These are phyloP conservation scores for Sarcoramphus papa DNA, from an alignment of 2,797 vertebrate genomes.

Conservation along the genomic window DNA sequence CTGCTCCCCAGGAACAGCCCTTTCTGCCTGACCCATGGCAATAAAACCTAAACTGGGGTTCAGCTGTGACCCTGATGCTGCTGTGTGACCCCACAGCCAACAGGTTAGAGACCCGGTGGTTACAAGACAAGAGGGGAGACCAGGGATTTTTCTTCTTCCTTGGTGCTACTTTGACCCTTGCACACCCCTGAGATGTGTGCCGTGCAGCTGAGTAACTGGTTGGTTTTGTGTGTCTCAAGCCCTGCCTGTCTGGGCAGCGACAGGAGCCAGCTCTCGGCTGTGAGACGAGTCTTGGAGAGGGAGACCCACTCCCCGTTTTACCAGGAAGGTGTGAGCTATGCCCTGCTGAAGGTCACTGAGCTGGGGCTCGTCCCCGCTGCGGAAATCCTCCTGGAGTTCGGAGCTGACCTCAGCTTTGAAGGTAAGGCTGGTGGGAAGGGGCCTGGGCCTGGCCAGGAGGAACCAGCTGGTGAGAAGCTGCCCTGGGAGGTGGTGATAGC, in stretches of 20 bases:
- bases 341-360: conserved; percentile 87
- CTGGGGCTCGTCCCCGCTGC: conserved; percentile 78
- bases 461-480: neutral
- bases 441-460: neutral
- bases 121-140: neutral
- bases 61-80: neutral
- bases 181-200: fast-evolving
- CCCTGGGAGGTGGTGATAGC: neutral
- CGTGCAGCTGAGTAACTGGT: neutral
- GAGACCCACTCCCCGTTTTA: conserved; percentile 85
- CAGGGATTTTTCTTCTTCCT: neutral
- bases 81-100: neutral
- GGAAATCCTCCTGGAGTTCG: conserved; percentile 80
- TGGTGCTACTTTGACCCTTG: neutral
- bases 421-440: conserved; percentile 66
- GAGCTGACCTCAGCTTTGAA: conserved; percentile 90
- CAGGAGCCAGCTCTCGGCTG: conserved; percentile 60
- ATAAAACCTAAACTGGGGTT: neutral
- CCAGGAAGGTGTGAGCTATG: conserved; percentile 86
- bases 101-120: neutral
- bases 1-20: neutral
- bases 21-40: neutral
- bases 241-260: conserved; percentile 58
- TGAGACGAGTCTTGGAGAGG: conserved; percentile 82
- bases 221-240: neutral